Base-by-base conservation (phyloP, 2,797 vertebrate species). In the Harpagifer antarcticus region DNA sequence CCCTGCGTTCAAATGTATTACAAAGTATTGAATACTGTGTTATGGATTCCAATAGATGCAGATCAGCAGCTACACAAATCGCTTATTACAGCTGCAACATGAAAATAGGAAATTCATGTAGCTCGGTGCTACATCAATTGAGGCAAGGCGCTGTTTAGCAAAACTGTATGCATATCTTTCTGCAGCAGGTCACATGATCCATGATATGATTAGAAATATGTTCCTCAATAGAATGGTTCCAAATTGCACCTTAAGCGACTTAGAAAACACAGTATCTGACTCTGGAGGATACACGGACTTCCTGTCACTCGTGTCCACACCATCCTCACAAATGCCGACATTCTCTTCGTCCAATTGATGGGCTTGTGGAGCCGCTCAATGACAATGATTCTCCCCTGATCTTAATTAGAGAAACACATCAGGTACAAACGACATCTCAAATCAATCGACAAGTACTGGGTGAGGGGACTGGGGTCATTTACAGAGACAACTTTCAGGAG, bases 361-460 rank as follows among this genome's bases (percentile, higher is more conserved):
- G 89, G 92, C 90, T 93, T 94, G 96, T 95, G 94, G 93, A 96
- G 96, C 86, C 90, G 94, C 95, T 98, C 97, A 94, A 97, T 98
- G 95, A 92, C 93, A 98, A 96, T 93, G 96, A 97, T 97, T 96
- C 88, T 88, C 95, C 95, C 86, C 90, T 96, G 95, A 95, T 98
- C 97, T 97, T 98, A 96, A 98, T 98, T 97, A 98, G 96, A 96
- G 95, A 95, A 97, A 97, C 95, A 96, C 96, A 97, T 96, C 96
- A 96, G 95, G 97, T 96, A 97, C 95, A 97, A 98, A 97, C 93
- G 94, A 96, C 96, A 96, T 95, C 94, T 96, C 95, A 93, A 95
- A 95, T 97, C 95, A 96, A 97, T 97, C 92, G 94, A 96, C 95
- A 94, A 94, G 92, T 76, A 75, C 64, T 78, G 68, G 72, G 60